A percentile compares a stretch with the other conserved stretches of the same genome.
phyloP scores from a whole-genome alignment of 1,140 invertebrate species.

The Lepidurus packardi region DNA sequence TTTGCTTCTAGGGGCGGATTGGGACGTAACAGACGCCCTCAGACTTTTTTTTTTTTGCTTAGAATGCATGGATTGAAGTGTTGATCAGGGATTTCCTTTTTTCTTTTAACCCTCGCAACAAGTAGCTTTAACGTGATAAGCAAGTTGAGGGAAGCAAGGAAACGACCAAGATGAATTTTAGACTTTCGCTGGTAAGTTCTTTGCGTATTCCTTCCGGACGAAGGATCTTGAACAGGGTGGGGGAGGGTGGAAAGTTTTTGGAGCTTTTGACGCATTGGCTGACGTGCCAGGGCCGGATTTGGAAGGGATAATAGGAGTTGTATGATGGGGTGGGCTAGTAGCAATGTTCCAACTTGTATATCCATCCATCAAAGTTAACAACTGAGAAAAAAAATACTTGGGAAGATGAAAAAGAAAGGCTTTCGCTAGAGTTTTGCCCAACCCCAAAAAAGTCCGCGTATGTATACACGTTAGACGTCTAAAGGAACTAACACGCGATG shows the following conservation, averaged over 20 bases:
- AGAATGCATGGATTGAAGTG: neutral
- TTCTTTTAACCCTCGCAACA: neutral
- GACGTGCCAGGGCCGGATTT: neutral
- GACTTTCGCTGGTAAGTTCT: neutral
- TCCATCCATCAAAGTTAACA: neutral
- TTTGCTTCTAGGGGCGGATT: no score
- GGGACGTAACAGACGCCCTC: neutral
- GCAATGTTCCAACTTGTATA: neutral
- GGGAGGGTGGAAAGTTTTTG: neutral
- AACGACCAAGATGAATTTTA: neutral
- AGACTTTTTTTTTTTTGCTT: neutral
- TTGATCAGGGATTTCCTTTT: neutral
- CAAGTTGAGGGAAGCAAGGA: neutral
- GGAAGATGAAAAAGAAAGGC: neutral
- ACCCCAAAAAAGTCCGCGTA: no score
- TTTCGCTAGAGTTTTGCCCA: neutral
- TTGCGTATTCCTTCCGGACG: neutral
- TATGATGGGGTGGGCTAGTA: neutral
- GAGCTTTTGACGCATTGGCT: conserved; percentile 10
- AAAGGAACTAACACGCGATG: neutral
- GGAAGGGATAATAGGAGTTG: neutral
- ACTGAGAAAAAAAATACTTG: neutral
- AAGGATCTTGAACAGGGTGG: neutral
- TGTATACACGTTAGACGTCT: neutral
- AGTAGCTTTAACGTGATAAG: conserved; percentile 19